Evolutionary conservation across 2,888 invertebrate species (phyloP), one percentile per base, ranked within the genome.

Genomic region (Rhamnusium bicolor): DNA sequence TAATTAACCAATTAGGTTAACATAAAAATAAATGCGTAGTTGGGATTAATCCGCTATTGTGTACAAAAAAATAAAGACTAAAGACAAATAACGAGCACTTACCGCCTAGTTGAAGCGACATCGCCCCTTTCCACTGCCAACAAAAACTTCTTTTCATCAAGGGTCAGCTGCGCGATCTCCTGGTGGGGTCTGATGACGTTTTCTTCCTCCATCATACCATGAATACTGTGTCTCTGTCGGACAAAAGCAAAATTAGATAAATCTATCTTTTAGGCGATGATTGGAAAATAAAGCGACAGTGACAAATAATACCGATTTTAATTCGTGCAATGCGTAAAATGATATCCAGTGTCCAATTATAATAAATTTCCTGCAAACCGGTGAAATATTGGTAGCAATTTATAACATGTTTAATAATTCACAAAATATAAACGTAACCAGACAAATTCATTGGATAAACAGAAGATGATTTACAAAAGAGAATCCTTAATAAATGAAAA

Each of bases 61-160:
- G 19, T 8, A 19, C 10, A 19, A 54, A 54, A n/a, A 8, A 27
- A 16, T 14, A 27, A 47, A 10, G 32, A 27, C 14, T 24, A 40
- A 21, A 8, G 16, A 49, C 16, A 7, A 54, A 19, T 32, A 29
- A 21, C 16, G 3, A 24, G 12, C 46, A 81, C 87, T 90, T 87
- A 93, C 94, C 93, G 92, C 86, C 96, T 90, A 19, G 97, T 96
- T 71, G 96, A 95, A 69, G 98, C 98, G 84, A 98, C 96, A 89
- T 99, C 98, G 29, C 99, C 98, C 29, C 98, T 92, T 89, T 98
- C 98, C 82, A 98, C 97, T 7, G 97, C 97, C 84, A 98, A 90
- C 72, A 98, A 92, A 89, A 94, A 98, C 90, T 97, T 96, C 91
- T 97, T 98, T 91, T 98, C 98, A 83, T 95, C 95, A 83, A 95